Evolutionary conservation across 2,888 invertebrate species (phyloP).

Genomic region (Drosophila nigricruria): DNA sequence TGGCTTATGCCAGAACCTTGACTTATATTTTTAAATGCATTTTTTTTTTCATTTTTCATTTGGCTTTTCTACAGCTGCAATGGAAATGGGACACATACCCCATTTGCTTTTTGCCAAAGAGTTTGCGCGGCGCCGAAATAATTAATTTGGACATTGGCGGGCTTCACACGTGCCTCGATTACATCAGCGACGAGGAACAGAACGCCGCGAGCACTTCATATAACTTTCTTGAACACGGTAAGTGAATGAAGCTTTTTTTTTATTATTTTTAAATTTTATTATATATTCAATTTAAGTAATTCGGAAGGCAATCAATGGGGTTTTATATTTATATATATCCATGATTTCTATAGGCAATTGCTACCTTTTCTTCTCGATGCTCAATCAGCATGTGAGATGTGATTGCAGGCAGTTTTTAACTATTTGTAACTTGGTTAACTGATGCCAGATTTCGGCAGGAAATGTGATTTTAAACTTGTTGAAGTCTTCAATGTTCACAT

Average conservation of each 20-base stretch:
- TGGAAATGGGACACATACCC: conserved; percentile 85
- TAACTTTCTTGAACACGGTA: conserved; percentile 87
- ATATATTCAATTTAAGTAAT: conserved; percentile 1
- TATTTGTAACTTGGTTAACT: not conserved
- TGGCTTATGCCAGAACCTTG: not conserved
- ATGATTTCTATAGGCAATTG: not conserved
- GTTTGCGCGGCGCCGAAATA: conserved; percentile 84
- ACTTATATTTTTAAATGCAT: conserved; percentile 1
- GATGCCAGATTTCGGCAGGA: not conserved
- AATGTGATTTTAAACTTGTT: not conserved
- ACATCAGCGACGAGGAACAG: conserved; percentile 86
- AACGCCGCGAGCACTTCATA: conserved; percentile 86
- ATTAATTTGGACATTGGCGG: conserved; percentile 84
- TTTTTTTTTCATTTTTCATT: not conserved
- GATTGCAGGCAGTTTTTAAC: not conserved
- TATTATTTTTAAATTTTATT: not conserved
- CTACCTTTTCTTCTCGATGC: not conserved
- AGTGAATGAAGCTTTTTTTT: conserved; percentile 26
- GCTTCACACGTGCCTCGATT: conserved; percentile 84
- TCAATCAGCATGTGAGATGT: not conserved
- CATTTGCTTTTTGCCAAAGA: conserved; percentile 85
- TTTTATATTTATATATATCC: not conserved
- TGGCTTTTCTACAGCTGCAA: conserved; percentile 72
- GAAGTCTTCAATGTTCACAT: not conserved
- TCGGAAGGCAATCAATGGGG: not conserved